Conservation (phyloP, 2,113 vertebrate genomes). For the Rafetus swinhoei region DNA sequence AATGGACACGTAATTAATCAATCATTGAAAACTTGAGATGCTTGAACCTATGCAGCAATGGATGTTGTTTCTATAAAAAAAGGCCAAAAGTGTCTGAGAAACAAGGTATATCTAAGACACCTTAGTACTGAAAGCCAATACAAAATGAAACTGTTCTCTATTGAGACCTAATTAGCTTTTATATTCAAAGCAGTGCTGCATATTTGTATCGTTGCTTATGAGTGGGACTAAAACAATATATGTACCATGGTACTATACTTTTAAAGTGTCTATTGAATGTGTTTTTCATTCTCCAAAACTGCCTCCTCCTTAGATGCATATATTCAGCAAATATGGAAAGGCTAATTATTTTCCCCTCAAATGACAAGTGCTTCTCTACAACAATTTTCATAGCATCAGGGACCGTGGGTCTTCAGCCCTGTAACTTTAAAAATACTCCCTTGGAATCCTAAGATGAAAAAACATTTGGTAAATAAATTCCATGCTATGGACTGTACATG, state of each 20-base stretch:
- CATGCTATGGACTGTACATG: conserved; percentile 48
- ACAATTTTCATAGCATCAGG: conserved; percentile 37
- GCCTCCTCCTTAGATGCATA: conserved; percentile 56
- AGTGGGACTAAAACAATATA: conserved; percentile 55
- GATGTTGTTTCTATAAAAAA: background rate
- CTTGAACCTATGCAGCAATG: background rate
- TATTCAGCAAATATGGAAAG: conserved; percentile 40
- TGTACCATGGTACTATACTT: conserved; percentile 54
- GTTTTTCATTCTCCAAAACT: conserved; percentile 63
- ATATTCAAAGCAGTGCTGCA: conserved; percentile 59
- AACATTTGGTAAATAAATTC: conserved; percentile 63
- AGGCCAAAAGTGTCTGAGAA: conserved; percentile 47
- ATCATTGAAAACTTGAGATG: background rate
- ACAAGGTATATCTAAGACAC: conserved; percentile 56
- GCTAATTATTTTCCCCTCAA: conserved; percentile 62
- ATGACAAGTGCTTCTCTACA: conserved; percentile 27
- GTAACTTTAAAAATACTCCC: conserved; percentile 51
- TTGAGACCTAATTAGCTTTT: conserved; percentile 78
- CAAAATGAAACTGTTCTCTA: conserved; percentile 72
- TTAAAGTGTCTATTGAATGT: conserved; percentile 51
- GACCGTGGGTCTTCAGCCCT: background rate
- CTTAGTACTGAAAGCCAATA: conserved; percentile 56
- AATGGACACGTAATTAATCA: background rate
- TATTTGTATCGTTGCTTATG: conserved; percentile 67
- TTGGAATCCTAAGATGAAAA: conserved; percentile 61